These are phyloP conservation scores for Carcharodon carcharias DNA, from an alignment of 2,797 vertebrate genomes.

Conservation along the genomic window DNA sequence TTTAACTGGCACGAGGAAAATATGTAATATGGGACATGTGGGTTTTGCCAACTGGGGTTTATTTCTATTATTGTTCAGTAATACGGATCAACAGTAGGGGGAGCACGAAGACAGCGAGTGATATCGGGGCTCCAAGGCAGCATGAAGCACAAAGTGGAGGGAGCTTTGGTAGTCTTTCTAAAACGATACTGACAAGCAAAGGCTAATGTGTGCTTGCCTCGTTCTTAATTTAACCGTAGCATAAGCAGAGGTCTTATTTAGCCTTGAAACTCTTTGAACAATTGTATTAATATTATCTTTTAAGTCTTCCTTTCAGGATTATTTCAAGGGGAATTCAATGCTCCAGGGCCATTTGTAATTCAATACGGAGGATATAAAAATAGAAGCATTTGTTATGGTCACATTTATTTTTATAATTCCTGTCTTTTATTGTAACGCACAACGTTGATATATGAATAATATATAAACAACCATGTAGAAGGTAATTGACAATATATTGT, in stretches of 20 bases:
- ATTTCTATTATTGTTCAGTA: background rate
- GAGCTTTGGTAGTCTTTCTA: background rate
- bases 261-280: background rate
- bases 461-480: background rate
- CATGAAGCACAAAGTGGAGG: background rate
- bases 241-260: background rate
- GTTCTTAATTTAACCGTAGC: no score
- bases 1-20: background rate
- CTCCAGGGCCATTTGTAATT: background rate
- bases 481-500: no score
- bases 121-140: background rate
- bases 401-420: background rate
- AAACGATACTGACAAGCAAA: background rate
- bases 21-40: background rate
- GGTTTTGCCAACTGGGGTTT: background rate
- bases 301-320: background rate
- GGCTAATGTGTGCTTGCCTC: background rate
- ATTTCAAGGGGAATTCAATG: background rate
- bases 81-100: conserved; percentile 59
- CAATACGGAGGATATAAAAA: background rate
- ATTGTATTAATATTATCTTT: background rate
- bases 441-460: background rate
- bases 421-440: background rate
- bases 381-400: background rate
- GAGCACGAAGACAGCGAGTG: conserved; percentile 71